A percentile compares a stretch with the other conserved stretches of the same genome.
Evolutionary conservation across 2,113 vertebrate species (phyloP).

Genomic region (Embiotoca jacksoni): DNA sequence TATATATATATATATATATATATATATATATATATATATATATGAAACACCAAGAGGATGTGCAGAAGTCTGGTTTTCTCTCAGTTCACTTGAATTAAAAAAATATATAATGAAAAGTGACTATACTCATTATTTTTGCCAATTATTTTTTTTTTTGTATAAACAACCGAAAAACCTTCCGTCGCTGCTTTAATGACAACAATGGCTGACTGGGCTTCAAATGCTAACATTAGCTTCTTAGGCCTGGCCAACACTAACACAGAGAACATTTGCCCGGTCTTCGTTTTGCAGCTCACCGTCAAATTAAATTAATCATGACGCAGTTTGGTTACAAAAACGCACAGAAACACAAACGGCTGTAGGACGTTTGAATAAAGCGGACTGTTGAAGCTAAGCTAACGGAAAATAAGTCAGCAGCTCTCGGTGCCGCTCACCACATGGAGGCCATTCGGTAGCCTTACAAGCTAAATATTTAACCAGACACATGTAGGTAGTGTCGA

Average conservation of each 20-base stretch:
- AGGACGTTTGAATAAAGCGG: background rate
- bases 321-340: fast-evolving
- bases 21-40: no score
- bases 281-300: fast-evolving
- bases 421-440: background rate
- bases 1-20: no score
- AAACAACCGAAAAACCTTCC: background rate
- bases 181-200: background rate
- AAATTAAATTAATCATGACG: background rate
- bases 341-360: fast-evolving
- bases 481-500: fast-evolving
- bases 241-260: conserved; percentile 23
- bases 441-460: background rate
- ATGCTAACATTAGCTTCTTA: background rate
- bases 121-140: no score
- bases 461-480: fast-evolving
- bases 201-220: conserved; percentile 6
- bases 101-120: no score
- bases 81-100: no score
- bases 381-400: conserved; percentile 5
- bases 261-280: fast-evolving
- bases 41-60: no score
- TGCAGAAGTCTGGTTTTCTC: no score
- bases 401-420: conserved; percentile 12
- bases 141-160: no score